Evolutionary conservation across 2,888 invertebrate species (phyloP).

Genomic region (Pyrochroa serraticornis): DNA sequence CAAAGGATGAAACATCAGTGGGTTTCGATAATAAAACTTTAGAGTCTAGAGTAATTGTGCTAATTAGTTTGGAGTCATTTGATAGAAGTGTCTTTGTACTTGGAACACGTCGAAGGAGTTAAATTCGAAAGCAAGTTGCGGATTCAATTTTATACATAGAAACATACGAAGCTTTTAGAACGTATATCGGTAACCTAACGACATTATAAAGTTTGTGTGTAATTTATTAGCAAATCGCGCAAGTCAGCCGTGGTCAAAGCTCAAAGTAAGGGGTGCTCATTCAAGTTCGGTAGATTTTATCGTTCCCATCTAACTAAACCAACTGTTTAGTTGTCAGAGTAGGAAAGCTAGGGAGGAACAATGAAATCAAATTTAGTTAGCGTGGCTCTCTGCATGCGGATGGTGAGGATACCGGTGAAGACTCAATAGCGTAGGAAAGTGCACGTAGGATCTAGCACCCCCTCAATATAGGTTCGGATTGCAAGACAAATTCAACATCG

Average conservation of each 20-base stretch:
- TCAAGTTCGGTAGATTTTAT: slow-evolving; percentile 25
- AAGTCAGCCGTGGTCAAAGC: slow-evolving; percentile 22
- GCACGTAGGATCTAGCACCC: not conserved
- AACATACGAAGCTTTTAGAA: slow-evolving; percentile 19
- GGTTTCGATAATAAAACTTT: not conserved
- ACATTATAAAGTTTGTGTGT: slow-evolving; percentile 25
- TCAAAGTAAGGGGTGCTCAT: not conserved
- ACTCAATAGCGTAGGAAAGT: slow-evolving; percentile 13
- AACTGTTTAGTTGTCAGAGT: slow-evolving; percentile 25
- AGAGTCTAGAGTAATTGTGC: slow-evolving; percentile 12
- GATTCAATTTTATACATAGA: slow-evolving; percentile 21
- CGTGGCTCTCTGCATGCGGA: slow-evolving; percentile 21
- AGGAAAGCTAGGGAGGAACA: slow-evolving; percentile 21
- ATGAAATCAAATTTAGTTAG: slow-evolving; percentile 30
- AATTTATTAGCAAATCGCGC: slow-evolving; percentile 20
- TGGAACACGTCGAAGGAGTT: not conserved
- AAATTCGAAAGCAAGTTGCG: slow-evolving; percentile 17
- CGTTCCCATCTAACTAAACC: slow-evolving; percentile 14
- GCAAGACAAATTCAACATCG: slow-evolving; percentile 19
- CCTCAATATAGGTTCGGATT: not conserved
- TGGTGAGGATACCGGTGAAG: slow-evolving; percentile 6
- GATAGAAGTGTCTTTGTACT: slow-evolving; percentile 13
- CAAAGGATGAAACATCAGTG: no score
- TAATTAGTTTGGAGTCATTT: slow-evolving; percentile 17
- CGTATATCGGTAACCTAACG: slow-evolving; percentile 12